A percentile compares a stretch with the other conserved stretches of the same genome.
Conservation (phyloP, 2,797 vertebrate genomes). For the Acanthornis magna region DNA sequence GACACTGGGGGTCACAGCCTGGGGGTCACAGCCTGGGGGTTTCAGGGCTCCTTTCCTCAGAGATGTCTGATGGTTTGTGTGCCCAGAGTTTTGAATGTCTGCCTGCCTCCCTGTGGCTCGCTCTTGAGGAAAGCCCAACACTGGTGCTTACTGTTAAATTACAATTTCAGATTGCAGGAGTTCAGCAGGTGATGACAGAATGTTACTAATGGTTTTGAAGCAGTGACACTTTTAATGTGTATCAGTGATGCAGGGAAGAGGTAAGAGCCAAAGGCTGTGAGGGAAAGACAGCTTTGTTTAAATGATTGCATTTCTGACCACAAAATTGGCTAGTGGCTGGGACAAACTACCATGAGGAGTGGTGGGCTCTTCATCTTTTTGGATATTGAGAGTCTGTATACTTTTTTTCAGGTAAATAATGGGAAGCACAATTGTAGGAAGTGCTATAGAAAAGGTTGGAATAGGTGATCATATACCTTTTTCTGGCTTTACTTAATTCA, state of each 20-base stretch:
- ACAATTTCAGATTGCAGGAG: not conserved
- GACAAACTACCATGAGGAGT: not conserved
- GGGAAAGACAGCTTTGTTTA: not conserved
- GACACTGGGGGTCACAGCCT: fast-evolving
- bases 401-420: not conserved
- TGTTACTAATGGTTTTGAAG: not conserved
- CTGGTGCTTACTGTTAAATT: not conserved
- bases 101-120: not conserved
- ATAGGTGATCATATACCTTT: not conserved
- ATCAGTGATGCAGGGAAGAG: not conserved
- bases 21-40: not conserved
- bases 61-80: not conserved
- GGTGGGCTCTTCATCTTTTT: not conserved
- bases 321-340: fast-evolving
- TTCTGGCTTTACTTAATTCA: not conserved
- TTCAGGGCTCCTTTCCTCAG: not conserved
- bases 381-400: not conserved
- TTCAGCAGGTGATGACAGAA: not conserved
- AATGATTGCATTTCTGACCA: not conserved
- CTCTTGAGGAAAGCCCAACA: not conserved
- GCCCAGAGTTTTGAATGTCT: not conserved
- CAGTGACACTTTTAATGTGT: not conserved
- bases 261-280: not conserved
- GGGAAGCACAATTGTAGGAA: not conserved
- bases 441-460: not conserved